These are phyloP conservation scores for Philereme vetulata DNA, from an alignment of 2,888 invertebrate genomes.

Conservation along the genomic window DNA sequence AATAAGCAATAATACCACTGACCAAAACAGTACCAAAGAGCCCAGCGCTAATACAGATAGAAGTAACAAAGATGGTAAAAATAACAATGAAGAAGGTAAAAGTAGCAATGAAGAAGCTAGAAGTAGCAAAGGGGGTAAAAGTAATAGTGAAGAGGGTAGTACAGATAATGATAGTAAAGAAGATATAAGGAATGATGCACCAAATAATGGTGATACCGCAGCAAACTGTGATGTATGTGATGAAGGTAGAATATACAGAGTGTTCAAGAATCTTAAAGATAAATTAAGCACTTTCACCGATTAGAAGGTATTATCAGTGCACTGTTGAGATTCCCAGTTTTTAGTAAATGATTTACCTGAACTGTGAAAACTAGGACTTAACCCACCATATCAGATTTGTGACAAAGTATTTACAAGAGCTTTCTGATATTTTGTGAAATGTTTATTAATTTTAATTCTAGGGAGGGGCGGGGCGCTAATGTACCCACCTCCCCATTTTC, in stretches of 20 bases:
- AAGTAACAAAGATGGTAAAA: conserved; percentile 2
- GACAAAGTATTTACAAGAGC: too few species aligned
- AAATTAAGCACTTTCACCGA: conserved; percentile 57
- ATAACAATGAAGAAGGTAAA: conserved; percentile 5
- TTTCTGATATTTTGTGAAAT: too few species aligned
- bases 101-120: conserved; percentile 19
- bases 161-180: neutral
- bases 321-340: neutral
- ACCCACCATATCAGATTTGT: too few species aligned
- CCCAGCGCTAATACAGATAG: conserved; percentile 6
- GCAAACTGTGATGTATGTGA: conserved; percentile 60
- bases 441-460: too few species aligned
- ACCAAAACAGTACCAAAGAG: conserved; percentile 11
- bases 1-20: conserved; percentile 1
- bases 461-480: too few species aligned
- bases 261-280: conserved; percentile 66
- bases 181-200: conserved; percentile 27
- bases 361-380: too few species aligned
- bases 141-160: conserved; percentile 11
- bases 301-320: neutral
- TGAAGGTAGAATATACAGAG: conserved; percentile 66
- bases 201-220: conserved; percentile 27
- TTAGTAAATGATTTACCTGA: neutral
- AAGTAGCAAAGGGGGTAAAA: conserved; percentile 19
- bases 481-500: too few species aligned